A percentile compares a stretch with the other conserved stretches of the same genome.
phyloP scores from a whole-genome alignment of 2,113 vertebrate species.

The Thymallus thymallus region DNA sequence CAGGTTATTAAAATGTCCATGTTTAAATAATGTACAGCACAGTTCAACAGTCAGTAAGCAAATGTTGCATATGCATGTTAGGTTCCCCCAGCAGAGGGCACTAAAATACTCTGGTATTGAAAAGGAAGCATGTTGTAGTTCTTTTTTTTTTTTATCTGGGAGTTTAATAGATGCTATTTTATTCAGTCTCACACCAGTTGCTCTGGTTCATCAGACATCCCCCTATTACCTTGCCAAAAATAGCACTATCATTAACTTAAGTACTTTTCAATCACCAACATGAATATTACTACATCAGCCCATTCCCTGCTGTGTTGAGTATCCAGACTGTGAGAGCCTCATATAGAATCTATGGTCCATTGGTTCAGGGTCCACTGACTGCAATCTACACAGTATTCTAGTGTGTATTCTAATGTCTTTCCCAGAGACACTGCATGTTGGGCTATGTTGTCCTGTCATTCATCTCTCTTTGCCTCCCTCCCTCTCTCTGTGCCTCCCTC shows the following conservation, averaged over 20 bases:
- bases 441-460: background rate
- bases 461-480: background rate
- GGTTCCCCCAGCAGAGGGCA: constrained; percentile 36
- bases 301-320: too few relatives aligned
- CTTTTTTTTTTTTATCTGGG: too few relatives aligned
- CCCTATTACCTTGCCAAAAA: background rate
- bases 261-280: too few relatives aligned
- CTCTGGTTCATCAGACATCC: background rate
- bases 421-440: background rate
- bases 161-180: background rate
- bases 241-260: too few relatives aligned
- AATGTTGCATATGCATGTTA: background rate
- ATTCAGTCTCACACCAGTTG: background rate
- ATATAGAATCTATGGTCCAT: background rate
- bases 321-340: too few relatives aligned
- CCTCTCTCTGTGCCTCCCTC: background rate
- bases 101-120: constrained; percentile 11
- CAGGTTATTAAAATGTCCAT: too few relatives aligned
- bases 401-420: background rate
- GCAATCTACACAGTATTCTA: background rate
- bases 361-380: background rate
- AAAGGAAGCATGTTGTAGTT: background rate
- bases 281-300: too few relatives aligned
- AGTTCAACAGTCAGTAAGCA: too few relatives aligned
- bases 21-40: too few relatives aligned